Conservation (phyloP, 2,113 vertebrate genomes). For the Callopanchax toddi region DNA sequence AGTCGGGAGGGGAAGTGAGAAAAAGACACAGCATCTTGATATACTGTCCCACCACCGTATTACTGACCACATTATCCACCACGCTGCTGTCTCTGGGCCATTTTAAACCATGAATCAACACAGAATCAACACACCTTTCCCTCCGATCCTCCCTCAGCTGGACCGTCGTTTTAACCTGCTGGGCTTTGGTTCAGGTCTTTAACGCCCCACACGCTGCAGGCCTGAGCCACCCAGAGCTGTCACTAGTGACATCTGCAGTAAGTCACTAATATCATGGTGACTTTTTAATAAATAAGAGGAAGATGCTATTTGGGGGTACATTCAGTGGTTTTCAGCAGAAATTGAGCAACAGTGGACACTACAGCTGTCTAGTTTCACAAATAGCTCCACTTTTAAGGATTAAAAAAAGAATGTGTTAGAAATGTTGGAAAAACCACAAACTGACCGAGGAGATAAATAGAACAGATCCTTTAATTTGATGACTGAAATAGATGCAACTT, state of each 20-base stretch:
- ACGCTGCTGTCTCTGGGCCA: slow-evolving; percentile 50
- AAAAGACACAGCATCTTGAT: slow-evolving; percentile 73
- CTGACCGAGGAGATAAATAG: slow-evolving; percentile 7
- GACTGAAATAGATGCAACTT: slow-evolving; percentile 28
- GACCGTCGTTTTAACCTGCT: slow-evolving; percentile 14
- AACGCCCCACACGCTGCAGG: not conserved
- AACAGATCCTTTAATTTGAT: slow-evolving; percentile 16
- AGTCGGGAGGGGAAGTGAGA: slow-evolving; percentile 83
- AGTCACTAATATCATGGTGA: not conserved
- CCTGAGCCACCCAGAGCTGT: too few species aligned
- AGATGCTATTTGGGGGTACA: slow-evolving; percentile 11
- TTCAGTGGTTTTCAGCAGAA: slow-evolving; percentile 6
- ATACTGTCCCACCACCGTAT: slow-evolving; percentile 73
- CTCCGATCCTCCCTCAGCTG: slow-evolving; percentile 11
- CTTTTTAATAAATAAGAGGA: slow-evolving; percentile 18
- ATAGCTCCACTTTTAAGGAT: not conserved
- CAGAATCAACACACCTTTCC: slow-evolving; percentile 32
- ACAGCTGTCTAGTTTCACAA: slow-evolving; percentile 13
- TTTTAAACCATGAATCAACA: slow-evolving; percentile 59
- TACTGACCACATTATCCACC: slow-evolving; percentile 71
- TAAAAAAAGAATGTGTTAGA: not conserved
- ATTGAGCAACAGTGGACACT: slow-evolving; percentile 44
- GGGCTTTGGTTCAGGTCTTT: slow-evolving; percentile 3
- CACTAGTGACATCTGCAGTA: not conserved
- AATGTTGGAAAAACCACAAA: slow-evolving; percentile 48